phyloP scores from a whole-genome alignment of 1,140 invertebrate genomes.

The Marisa cornuarietis region DNA sequence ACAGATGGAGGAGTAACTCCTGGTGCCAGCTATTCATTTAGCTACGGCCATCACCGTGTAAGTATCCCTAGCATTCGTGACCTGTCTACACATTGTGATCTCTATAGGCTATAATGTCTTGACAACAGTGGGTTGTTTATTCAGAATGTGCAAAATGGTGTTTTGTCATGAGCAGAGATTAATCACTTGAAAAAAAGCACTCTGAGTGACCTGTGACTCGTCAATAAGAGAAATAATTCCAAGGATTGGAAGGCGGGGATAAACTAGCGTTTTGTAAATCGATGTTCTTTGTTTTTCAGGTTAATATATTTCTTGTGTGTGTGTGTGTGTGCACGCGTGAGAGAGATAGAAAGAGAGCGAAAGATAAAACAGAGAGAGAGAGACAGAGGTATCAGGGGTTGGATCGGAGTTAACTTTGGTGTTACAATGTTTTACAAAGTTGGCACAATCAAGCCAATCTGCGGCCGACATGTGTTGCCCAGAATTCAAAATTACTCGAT shows the following conservation, averaged over 20 bases:
- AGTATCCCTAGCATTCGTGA: no score
- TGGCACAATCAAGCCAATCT: no score
- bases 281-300: neutral
- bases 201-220: neutral
- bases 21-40: no score
- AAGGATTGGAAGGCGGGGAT: neutral
- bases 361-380: conserved; percentile 5
- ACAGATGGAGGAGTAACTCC: no score
- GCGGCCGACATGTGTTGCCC: no score
- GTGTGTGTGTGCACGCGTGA: neutral
- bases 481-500: no score
- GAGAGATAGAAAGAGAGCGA: neutral
- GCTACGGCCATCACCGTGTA: no score
- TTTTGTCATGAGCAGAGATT: no score
- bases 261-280: neutral
- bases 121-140: neutral
- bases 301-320: neutral
- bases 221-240: neutral
- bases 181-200: neutral
- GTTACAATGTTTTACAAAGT: neutral
- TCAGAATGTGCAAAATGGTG: neutral
- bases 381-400: neutral
- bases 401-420: neutral
- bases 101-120: neutral
- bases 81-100: no score